A percentile compares a stretch with the other conserved stretches of the same genome.
These are phyloP conservation scores for Acanthosepion esculentum DNA, from an alignment of 2,888 invertebrate species.

Conservation along the genomic window DNA sequence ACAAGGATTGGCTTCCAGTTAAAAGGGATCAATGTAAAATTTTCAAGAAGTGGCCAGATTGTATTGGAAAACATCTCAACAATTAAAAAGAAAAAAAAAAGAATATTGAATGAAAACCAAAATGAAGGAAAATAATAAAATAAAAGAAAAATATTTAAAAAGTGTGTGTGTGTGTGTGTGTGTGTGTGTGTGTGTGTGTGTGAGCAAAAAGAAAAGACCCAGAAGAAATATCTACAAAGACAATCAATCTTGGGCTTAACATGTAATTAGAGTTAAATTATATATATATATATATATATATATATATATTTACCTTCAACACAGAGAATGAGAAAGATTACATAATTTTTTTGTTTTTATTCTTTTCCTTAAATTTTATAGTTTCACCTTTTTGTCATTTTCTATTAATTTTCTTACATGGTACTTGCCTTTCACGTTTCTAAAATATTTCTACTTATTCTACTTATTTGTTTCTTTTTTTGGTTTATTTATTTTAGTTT, in stretches of 20 bases:
- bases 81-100: background rate
- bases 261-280: background rate
- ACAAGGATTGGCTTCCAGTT: constrained; percentile 33
- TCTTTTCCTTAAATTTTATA: too few relatives aligned
- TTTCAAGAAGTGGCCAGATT: background rate
- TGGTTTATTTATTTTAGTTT: background rate
- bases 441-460: background rate
- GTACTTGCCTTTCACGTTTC: background rate
- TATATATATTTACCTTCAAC: too few relatives aligned
- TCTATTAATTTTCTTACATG: background rate
- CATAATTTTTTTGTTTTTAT: background rate
- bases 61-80: background rate
- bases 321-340: background rate
- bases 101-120: background rate
- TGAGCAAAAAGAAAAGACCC: background rate
- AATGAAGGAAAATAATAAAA: background rate
- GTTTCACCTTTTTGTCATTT: background rate
- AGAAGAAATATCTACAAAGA: background rate
- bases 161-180: too few relatives aligned
- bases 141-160: background rate
- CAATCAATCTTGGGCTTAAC: background rate
- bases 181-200: too few relatives aligned
- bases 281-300: too few relatives aligned
- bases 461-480: background rate
- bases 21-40: background rate